A percentile compares a stretch with the other conserved stretches of the same genome.
Conservation (phyloP, 2,888 invertebrate species). For the Omphaloscelis lunosa region DNA sequence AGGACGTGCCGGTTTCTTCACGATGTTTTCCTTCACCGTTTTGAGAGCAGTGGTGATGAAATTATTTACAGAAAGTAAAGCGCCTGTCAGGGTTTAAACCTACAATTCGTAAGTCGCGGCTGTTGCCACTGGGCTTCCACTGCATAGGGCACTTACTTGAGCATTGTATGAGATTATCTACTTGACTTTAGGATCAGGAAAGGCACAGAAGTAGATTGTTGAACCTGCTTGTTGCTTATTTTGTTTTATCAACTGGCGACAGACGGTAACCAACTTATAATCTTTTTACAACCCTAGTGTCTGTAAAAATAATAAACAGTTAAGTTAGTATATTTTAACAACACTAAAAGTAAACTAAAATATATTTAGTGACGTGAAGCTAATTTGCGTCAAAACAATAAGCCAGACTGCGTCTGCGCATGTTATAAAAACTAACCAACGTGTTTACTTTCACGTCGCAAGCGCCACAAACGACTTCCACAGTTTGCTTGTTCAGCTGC, state of each 20-base stretch:
- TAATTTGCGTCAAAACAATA: constrained; percentile 68
- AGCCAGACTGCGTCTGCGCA: constrained; percentile 57
- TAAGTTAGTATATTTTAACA: constrained; percentile 4
- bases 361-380: constrained; percentile 42
- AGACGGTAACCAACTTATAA: neutral
- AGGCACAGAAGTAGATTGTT: neutral
- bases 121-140: no score
- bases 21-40: no score
- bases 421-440: constrained; percentile 61
- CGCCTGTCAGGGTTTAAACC: no score
- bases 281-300: neutral
- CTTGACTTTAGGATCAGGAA: neutral
- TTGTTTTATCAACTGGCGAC: neutral
- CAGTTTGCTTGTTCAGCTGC: constrained; percentile 69
- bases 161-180: neutral
- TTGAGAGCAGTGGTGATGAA: no score
- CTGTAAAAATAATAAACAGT: constrained; percentile 39
- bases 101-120: no score
- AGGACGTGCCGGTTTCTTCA: no score
- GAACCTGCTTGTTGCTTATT: neutral
- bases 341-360: constrained; percentile 40
- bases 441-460: constrained; percentile 68
- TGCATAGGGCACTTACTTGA: neutral
- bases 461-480: constrained; percentile 58
- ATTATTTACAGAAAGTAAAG: no score